Conservation (phyloP, 2,797 vertebrate genomes). For the Pantherophis vulpinus region DNA sequence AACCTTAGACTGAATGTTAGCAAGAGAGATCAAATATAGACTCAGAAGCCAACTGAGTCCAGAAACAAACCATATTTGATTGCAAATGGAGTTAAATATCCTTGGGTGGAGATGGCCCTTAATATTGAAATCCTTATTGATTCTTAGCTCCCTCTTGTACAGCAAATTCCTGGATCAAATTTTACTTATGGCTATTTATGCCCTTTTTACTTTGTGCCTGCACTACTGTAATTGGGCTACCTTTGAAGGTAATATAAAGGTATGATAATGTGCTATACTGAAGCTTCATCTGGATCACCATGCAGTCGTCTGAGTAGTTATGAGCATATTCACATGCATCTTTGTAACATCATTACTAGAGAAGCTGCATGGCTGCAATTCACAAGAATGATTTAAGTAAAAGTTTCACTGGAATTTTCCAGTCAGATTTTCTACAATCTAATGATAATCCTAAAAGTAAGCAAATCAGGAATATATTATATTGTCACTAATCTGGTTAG, state of each 20-base stretch:
- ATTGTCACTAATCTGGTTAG: background rate
- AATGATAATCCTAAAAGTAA: background rate
- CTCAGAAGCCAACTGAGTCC: background rate
- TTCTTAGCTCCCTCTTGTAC: background rate
- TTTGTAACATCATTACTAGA: background rate
- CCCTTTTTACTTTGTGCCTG: background rate
- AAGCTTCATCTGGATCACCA: background rate
- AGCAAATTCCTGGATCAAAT: background rate
- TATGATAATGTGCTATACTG: background rate
- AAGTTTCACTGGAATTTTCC: background rate
- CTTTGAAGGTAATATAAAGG: background rate
- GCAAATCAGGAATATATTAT: background rate
- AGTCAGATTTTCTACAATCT: background rate
- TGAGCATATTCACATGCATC: background rate
- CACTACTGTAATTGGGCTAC: background rate
- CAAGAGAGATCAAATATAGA: background rate
- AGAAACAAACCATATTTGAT: background rate
- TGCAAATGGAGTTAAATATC: background rate
- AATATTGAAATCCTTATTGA: background rate
- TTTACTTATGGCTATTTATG: background rate
- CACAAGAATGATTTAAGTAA: background rate
- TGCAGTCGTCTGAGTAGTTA: background rate
- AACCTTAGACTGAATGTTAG: background rate
- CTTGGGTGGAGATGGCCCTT: background rate
- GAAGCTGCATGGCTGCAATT: background rate